Conservation (phyloP, 2,113 vertebrate genomes). For the Taurulus bubalis region DNA sequence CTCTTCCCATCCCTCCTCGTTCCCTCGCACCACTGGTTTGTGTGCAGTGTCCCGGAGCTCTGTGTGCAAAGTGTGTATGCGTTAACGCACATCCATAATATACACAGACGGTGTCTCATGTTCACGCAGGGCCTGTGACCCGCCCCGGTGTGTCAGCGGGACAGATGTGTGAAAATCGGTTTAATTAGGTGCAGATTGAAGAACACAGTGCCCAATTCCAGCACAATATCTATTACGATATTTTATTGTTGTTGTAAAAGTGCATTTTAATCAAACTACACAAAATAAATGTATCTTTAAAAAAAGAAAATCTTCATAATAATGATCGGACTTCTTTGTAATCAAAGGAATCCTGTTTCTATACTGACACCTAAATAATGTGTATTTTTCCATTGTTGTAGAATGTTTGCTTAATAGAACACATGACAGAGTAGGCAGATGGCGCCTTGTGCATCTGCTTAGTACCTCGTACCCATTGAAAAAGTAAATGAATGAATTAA, state of each 20-base stretch:
- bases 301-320: too few species aligned
- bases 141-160: neutral
- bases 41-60: slow-evolving; percentile 23
- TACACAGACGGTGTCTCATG: slow-evolving; percentile 26
- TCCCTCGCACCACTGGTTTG: slow-evolving; percentile 22
- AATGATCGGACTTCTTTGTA: neutral
- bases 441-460: neutral
- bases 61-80: neutral
- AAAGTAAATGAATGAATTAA: neutral
- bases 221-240: neutral
- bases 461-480: too few species aligned
- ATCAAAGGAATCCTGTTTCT: neutral
- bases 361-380: neutral
- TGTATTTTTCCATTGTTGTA: neutral
- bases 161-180: slow-evolving; percentile 35
- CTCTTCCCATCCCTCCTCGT: slow-evolving; percentile 34
- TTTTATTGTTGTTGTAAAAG: neutral
- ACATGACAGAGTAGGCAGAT: neutral
- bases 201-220: neutral
- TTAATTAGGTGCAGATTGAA: slow-evolving; percentile 32
- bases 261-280: neutral
- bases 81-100: slow-evolving; percentile 18
- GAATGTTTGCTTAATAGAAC: too few species aligned
- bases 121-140: slow-evolving; percentile 19
- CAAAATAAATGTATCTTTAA: neutral